Evolutionary conservation across 2,888 invertebrate species (phyloP).

Genomic region (Drosophila tripunctata): DNA sequence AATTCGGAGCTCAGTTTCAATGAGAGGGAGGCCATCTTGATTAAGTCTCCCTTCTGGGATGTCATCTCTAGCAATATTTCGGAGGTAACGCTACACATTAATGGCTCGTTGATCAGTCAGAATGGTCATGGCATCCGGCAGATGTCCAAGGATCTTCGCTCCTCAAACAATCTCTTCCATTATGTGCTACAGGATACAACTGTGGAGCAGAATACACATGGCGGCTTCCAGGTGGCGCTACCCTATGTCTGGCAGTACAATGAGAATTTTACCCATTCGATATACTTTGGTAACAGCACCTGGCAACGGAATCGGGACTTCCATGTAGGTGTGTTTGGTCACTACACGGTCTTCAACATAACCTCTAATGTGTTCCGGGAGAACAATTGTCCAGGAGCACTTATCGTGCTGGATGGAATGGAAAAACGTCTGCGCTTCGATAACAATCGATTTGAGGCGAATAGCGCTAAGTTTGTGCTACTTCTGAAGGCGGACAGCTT

Average conservation of each 20-base stretch:
- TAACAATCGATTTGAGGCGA: constrained; percentile 91
- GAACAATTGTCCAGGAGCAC: constrained; percentile 92
- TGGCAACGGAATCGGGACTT: constrained; percentile 95
- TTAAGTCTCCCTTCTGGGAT: constrained; percentile 94
- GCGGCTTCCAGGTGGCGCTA: constrained; percentile 93
- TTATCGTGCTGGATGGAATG: constrained; percentile 95
- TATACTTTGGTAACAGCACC: constrained; percentile 93
- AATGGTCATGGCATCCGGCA: constrained; percentile 95
- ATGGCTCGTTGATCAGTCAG: constrained; percentile 92
- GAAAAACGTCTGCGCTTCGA: constrained; percentile 96
- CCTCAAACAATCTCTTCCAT: constrained; percentile 98
- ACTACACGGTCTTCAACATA: constrained; percentile 95
- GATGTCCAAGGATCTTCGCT: constrained; percentile 95
- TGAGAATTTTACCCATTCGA: constrained; percentile 96
- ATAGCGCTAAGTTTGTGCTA: constrained; percentile 92
- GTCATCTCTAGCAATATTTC: constrained; percentile 93
- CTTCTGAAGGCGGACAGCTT: constrained; percentile 96
- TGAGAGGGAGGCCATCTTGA: constrained; percentile 90
- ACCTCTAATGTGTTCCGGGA: constrained; percentile 93
- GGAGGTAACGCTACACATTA: constrained; percentile 95
- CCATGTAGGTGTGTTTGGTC: constrained; percentile 94
- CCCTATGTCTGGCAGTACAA: constrained; percentile 98
- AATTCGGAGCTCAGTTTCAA: constrained; percentile 93
- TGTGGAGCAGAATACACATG: constrained; percentile 92
- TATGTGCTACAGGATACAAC: constrained; percentile 95